Percentiles rank a stretch among this genome's conserved stretches.
These are phyloP conservation scores for Ciconia maguari DNA, from an alignment of 2,113 vertebrate genomes.

Conservation along the genomic window DNA sequence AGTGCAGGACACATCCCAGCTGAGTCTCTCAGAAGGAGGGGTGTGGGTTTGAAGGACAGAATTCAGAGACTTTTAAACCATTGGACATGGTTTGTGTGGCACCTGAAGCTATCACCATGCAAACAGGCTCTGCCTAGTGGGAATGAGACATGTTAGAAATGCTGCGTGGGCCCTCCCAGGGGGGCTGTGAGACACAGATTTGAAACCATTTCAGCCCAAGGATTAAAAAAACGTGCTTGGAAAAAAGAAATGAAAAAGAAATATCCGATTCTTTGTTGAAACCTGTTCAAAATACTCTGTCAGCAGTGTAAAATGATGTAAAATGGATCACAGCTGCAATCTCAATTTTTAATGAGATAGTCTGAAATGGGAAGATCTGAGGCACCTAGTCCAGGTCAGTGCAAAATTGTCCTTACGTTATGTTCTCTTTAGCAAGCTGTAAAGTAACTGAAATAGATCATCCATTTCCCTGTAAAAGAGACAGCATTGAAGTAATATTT, in stretches of 20 bases:
- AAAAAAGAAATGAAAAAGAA: neutral
- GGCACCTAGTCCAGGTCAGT: neutral
- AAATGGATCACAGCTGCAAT: neutral
- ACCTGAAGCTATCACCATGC: neutral
- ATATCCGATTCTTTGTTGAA: neutral
- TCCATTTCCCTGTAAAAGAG: neutral
- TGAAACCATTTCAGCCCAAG: neutral
- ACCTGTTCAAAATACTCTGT: neutral
- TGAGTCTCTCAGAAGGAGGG: neutral
- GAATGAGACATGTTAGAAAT: neutral
- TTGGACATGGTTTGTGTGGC: neutral
- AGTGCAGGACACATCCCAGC: neutral
- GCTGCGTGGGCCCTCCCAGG: neutral
- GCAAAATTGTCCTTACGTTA: neutral
- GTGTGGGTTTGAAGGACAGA: neutral
- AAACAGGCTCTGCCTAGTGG: neutral
- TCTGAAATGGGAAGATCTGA: neutral
- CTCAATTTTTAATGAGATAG: neutral
- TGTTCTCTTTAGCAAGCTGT: neutral
- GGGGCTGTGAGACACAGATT: neutral
- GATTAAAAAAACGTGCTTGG: neutral
- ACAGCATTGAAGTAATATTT: neutral
- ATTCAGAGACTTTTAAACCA: neutral
- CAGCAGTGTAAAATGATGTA: neutral
- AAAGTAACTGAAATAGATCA: neutral